A percentile compares a stretch with the other conserved stretches of the same genome.
Conservation (phyloP, 2,888 invertebrate species). For the Didymodactylos carnosus region DNA sequence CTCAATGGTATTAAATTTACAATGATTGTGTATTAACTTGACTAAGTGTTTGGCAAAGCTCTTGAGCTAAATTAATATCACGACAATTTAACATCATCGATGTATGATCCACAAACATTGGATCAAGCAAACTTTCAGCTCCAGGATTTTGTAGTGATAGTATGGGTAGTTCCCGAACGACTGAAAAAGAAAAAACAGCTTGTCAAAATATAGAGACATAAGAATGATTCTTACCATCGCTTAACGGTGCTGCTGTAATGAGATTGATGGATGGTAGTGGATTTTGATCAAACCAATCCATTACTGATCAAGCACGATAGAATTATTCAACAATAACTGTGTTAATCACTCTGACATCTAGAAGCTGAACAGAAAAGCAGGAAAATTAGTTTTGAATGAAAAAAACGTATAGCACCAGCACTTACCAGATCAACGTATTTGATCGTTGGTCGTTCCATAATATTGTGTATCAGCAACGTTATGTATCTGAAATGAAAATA, state of each 20-base stretch:
- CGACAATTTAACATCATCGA: not conserved
- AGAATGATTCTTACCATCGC: not conserved
- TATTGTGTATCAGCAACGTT: too few relatives aligned
- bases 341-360: not conserved
- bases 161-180: not conserved
- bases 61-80: not conserved
- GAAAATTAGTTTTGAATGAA: too few relatives aligned
- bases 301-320: too few relatives aligned
- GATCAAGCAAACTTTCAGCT: not conserved
- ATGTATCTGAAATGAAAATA: too few relatives aligned
- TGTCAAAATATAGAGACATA: not conserved
- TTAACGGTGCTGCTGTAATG: not conserved
- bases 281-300: too few relatives aligned
- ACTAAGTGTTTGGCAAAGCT: not conserved
- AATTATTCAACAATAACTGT: not conserved
- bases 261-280: not conserved
- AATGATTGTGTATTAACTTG: not conserved
- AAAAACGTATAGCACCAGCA: too few relatives aligned
- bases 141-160: not conserved
- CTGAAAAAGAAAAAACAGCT: not conserved
- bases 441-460: not conserved
- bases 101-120: not conserved
- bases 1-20: not conserved
- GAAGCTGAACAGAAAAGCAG: not conserved
- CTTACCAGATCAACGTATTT: too few relatives aligned